Evolutionary conservation across 1,140 invertebrate species (phyloP), one percentile per base, ranked within the genome.

Genomic region (Penaeus japonicus): DNA sequence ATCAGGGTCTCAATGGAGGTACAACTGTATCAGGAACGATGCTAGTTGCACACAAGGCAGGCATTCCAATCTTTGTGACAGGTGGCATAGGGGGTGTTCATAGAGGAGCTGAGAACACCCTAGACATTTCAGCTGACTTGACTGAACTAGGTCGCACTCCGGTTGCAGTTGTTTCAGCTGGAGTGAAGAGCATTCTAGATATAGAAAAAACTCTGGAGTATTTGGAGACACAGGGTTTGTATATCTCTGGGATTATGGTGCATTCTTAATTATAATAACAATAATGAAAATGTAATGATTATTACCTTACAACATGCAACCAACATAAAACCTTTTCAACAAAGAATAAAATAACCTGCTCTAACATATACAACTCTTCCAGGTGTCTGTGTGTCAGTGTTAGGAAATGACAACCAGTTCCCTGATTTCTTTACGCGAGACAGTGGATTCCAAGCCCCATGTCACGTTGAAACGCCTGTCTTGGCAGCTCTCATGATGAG

Each of bases 21-120:
- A 99, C 98, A 0, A 99, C 99, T 0, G 98, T 99, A 0, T 96
- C 98, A 10, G 97, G 96, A 7, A 99, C 99, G 5, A 96, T 99
- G 93, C 93, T 98, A 18, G 94, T 96, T 20, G 96, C 98, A 3
- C 93, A 97, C 65, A 92, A 94, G 90, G 95, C 95, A 53, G 96
- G 96, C 15, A 98, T 99, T 91, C 94, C 95, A n/a, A 94, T 99
- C 70, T 99, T 99, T 94, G 98, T 97, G 12, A 99, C 99, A 78
- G 96, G 96, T 57, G 96, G 96, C 7, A 94, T 96, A 93, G 99
- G 99, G 32, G 99, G 99, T 70, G 98, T 99, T 55, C 99, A 99
- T 92, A 94, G 97, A 57, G 95, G 95, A 57, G 98, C 95, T 1
- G 95, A 98, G 92, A 92, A 92, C 20, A 96, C 96, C 82, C 94